Percentiles rank a stretch among this genome's conserved stretches.
These are phyloP conservation scores for Girardinus metallicus DNA, from an alignment of 2,797 vertebrate genomes.

Conservation along the genomic window DNA sequence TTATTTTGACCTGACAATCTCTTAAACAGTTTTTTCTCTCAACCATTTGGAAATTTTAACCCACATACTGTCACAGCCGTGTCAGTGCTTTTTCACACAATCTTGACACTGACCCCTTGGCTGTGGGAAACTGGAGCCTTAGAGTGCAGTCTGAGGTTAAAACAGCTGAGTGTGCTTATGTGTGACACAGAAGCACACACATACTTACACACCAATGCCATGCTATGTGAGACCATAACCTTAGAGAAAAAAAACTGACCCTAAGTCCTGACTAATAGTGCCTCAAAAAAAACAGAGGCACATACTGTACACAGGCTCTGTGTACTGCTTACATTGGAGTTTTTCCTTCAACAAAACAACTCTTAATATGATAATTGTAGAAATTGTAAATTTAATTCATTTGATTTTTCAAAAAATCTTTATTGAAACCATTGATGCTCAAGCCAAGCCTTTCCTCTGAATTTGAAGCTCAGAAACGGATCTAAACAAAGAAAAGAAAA, in stretches of 20 bases:
- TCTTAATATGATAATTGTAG: background rate
- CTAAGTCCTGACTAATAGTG: conserved; percentile 28
- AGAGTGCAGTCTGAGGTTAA: conserved; percentile 53
- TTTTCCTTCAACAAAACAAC: background rate
- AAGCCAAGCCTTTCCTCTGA: background rate
- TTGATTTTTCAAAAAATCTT: background rate
- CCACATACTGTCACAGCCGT: conserved; percentile 46
- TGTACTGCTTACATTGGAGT: background rate
- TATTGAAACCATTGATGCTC: conserved; percentile 1
- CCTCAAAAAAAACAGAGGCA: background rate
- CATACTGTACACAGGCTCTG: background rate
- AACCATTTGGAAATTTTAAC: conserved; percentile 50
- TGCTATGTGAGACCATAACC: conserved; percentile 50
- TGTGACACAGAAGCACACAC: conserved; percentile 32
- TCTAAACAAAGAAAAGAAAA: background rate
- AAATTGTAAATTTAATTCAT: background rate
- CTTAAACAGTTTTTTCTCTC: conserved; percentile 31
- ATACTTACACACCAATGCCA: conserved; percentile 56
- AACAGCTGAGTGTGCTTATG: conserved; percentile 53
- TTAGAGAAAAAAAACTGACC: conserved; percentile 11
- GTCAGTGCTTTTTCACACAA: conserved; percentile 63
- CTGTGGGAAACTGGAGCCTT: conserved; percentile 63
- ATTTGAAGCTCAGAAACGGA: background rate
- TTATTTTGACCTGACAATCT: conserved; percentile 38
- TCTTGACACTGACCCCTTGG: conserved; percentile 56